Evolutionary conservation across 2,113 vertebrate species (phyloP).

Genomic region (Ursus arctos): DNA sequence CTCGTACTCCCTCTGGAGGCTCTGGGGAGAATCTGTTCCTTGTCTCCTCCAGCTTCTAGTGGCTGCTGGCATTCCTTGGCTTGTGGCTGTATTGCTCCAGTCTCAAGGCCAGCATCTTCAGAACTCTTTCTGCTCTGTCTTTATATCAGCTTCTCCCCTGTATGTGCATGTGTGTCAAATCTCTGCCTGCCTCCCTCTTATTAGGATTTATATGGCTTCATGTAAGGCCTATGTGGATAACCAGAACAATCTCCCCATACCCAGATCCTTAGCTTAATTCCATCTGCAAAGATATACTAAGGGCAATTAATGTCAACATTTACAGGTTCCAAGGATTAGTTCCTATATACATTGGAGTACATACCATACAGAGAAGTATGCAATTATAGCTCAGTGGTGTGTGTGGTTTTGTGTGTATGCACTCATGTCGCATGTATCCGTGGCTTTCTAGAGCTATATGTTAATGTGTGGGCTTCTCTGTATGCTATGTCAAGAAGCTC

Average conservation of each 20-base stretch:
- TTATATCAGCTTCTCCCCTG: not conserved
- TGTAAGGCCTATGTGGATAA: not conserved
- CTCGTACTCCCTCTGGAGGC: not conserved
- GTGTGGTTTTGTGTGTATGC: not conserved
- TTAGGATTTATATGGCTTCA: not conserved
- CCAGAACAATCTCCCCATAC: not conserved
- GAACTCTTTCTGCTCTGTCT: not conserved
- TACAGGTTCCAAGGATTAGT: not conserved
- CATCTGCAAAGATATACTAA: not conserved
- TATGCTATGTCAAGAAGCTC: not conserved
- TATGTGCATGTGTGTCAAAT: not conserved
- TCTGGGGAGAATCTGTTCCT: not conserved
- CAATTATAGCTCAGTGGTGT: not conserved
- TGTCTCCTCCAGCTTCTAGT: not conserved
- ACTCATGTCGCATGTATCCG: not conserved
- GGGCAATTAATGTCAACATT: not conserved
- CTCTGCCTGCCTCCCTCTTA: not conserved
- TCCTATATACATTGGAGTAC: not conserved
- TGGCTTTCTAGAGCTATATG: not conserved
- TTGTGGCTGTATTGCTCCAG: not conserved
- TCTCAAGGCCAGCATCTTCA: not conserved
- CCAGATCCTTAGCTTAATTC: not conserved
- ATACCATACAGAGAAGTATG: not conserved
- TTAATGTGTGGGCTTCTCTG: not conserved
- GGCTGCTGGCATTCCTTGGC: not conserved